These are phyloP conservation scores for Sphenopsis melanotis DNA, from an alignment of 2,797 vertebrate genomes.

Conservation along the genomic window DNA sequence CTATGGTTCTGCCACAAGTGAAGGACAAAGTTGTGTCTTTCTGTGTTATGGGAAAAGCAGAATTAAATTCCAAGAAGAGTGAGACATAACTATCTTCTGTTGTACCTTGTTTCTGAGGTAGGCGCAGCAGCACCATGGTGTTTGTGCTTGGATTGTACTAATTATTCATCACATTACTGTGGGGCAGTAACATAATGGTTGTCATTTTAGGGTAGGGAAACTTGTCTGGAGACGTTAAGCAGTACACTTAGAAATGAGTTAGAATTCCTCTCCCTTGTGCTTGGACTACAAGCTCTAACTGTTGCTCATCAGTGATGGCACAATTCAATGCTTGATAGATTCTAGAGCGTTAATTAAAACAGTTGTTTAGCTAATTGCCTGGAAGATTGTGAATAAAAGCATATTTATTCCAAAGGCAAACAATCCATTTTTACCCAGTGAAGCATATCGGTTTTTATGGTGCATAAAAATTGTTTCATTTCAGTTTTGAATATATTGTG, in stretches of 20 bases:
- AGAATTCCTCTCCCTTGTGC: background rate
- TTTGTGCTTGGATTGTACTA: background rate
- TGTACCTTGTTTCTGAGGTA: background rate
- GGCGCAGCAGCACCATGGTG: background rate
- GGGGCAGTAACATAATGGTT: background rate
- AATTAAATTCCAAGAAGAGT: background rate
- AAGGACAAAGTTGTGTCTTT: background rate
- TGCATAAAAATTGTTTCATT: slow-evolving; percentile 35
- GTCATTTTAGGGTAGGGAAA: background rate
- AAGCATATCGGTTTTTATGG: slow-evolving; percentile 39
- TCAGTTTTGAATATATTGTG: slow-evolving; percentile 2
- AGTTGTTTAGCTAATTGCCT: slow-evolving; percentile 63
- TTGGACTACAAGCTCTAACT: background rate
- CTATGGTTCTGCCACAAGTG: background rate
- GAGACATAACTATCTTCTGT: background rate
- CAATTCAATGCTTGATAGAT: slow-evolving; percentile 38
- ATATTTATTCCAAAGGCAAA: slow-evolving; percentile 54
- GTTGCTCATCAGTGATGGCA: slow-evolving; percentile 10
- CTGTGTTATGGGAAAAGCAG: background rate
- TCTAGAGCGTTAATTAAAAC: slow-evolving; percentile 53
- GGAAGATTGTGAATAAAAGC: slow-evolving; percentile 52
- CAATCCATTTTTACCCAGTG: slow-evolving; percentile 51
- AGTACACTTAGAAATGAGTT: background rate
- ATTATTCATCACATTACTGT: background rate
- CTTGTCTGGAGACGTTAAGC: background rate